Conservation (phyloP, 2,113 vertebrate species). For the Tiliqua scincoides region DNA sequence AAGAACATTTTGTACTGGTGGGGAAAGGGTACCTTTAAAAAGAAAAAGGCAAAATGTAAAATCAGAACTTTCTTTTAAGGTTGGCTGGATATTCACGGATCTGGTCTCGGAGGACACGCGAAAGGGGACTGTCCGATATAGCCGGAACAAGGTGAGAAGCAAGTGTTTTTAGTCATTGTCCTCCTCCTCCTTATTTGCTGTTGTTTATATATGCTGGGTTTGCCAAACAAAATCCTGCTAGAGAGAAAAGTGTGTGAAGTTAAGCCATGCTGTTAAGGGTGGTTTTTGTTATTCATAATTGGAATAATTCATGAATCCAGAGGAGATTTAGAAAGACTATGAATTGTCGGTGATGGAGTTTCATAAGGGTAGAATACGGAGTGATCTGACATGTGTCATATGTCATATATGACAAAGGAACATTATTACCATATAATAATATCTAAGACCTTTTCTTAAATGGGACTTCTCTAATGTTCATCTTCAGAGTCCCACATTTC, state of each 20-base stretch:
- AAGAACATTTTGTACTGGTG: conserved; percentile 67
- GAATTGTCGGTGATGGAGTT: background rate
- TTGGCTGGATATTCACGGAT: conserved; percentile 99
- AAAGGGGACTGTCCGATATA: conserved; percentile 95
- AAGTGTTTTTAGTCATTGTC: background rate
- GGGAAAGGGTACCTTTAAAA: conserved; percentile 23
- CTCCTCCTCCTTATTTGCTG: background rate
- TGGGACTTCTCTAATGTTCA: background rate
- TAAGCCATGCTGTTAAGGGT: background rate
- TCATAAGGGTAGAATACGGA: background rate
- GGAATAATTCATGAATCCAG: background rate
- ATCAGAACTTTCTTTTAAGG: conserved; percentile 71
- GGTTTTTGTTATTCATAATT: background rate
- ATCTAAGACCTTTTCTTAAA: background rate
- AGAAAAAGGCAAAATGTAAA: conserved; percentile 5
- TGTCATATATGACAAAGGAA: background rate
- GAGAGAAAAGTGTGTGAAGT: background rate
- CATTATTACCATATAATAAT: background rate
- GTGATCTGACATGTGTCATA: background rate
- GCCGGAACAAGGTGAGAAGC: conserved; percentile 88
- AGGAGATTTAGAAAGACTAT: background rate
- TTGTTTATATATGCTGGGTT: background rate
- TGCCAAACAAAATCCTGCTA: background rate
- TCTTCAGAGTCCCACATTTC: background rate
- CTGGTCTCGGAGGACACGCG: conserved; percentile 95